Percentiles rank a stretch among this genome's conserved stretches.
phyloP scores from a whole-genome alignment of 2,113 vertebrate genomes.

The Elephas maximus region DNA sequence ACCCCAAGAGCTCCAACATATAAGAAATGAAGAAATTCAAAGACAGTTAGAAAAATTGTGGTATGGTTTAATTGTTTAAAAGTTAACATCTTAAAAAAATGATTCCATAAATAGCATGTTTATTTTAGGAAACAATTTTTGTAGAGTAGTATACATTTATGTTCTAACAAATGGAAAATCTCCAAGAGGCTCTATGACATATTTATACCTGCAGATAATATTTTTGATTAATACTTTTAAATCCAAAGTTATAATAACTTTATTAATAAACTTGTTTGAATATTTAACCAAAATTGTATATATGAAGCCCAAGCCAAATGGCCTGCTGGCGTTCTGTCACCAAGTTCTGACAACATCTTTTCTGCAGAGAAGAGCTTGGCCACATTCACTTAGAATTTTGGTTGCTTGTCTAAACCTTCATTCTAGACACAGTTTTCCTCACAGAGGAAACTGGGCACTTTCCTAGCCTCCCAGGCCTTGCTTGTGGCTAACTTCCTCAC shows the following conservation, averaged over 20 bases:
- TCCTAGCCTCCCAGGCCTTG: neutral
- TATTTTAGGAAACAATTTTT: neutral
- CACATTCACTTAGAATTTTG: neutral
- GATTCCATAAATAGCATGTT: neutral
- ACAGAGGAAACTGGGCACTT: too few relatives aligned
- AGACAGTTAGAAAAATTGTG: neutral
- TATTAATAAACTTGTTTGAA: neutral
- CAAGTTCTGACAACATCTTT: neutral
- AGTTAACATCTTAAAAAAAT: slow-evolving; percentile 15
- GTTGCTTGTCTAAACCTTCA: neutral
- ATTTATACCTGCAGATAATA: neutral
- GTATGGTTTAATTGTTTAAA: slow-evolving; percentile 3
- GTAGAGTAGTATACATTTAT: neutral
- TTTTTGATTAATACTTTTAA: neutral
- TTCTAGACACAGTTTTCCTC: neutral
- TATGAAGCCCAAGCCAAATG: neutral
- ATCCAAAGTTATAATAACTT: neutral
- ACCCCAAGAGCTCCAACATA: neutral
- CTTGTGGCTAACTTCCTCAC: neutral
- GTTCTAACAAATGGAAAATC: slow-evolving; percentile 47
- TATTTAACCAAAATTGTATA: neutral
- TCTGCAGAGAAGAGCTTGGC: neutral
- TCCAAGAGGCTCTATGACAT: neutral
- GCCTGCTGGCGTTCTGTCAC: too few relatives aligned
- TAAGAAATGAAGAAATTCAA: neutral